Base-by-base conservation (phyloP, 2,888 invertebrate genomes). In the Anoncus sp. region DNA sequence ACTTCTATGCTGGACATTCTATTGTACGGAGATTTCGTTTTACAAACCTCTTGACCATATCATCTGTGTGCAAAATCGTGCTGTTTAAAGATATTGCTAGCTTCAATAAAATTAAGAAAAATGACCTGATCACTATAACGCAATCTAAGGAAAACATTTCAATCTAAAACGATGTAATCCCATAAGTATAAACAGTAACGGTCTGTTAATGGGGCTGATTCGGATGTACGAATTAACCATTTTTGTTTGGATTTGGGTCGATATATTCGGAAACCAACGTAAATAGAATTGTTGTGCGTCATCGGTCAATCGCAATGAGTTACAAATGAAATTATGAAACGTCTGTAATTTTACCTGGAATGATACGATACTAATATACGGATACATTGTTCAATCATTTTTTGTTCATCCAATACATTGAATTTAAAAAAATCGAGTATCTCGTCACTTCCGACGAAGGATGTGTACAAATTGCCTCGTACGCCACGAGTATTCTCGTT, bases 401-500 rank as follows among this genome's bases (percentile, higher is more conserved):
- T n/a, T n/a, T n/a, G n/a, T n/a, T n/a, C n/a, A n/a, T n/a, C n/a
- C n/a, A n/a, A n/a, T n/a, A n/a, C n/a, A n/a, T n/a, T n/a, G n/a
- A n/a, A n/a, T n/a, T n/a, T n/a, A n/a, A n/a, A n/a, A n/a, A n/a
- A n/a, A n/a, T n/a, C n/a, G n/a, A n/a, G n/a, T n/a, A n/a, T n/a
- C n/a, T n/a, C n/a, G n/a, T n/a, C n/a, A n/a, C n/a, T 14, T 59
- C 24, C 2, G 40, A 43, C 16, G 22, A 16, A 6, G 12, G n/a
- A n/a, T n/a, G 16, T 18, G 22, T 27, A 2, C 5, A 27, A 20
- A 14, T 31, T 35, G 16, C 16, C 31, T 55, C 18, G 10, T 55
- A 18, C 16, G 18, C 24, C n/a, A 31, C 18, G 10, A 55, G 31
- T 45, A 27, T 49, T 49, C 59, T 35, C 47, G 20, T 47, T 49